Evolutionary conservation across 2,888 invertebrate genomes (phyloP), one percentile per base, ranked within the genome.

Genomic region (Tenodera sinensis): DNA sequence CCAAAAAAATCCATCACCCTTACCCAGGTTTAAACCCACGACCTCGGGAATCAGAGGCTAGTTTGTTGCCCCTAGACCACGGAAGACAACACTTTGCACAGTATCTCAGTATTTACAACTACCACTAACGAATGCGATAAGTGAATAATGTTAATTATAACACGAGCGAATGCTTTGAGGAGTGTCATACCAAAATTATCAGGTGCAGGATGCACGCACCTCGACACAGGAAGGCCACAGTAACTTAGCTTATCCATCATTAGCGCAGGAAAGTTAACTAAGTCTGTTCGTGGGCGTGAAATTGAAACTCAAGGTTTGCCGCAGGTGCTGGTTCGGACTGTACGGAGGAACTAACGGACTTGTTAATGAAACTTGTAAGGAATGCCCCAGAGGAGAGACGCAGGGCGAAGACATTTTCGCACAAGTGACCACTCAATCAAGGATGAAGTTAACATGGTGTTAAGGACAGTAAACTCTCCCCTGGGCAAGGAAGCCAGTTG

Each of bases 341-440:
- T 71, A 71, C 54, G 54, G 15, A 14, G 54, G 4, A 20, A 25
- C 54, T 71, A 71, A 71, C 54, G 54, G 54, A 71, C 54, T 71
- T 71, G 54, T 71, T 71, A 71, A 71, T 71, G 54, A 71, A 71
- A 71, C 54, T 71, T 85, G 85, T 86, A 83, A 87, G 87, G 87
- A 87, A 87, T 82, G 87, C 87, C 87, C 54, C 83, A 28, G n/a
- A 87, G 83, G 87, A 83, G 83, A 42, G 15, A 9, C 4, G 85
- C 27, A 83, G 87, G 25, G 54, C 20, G 54, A 71, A 83, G 83
- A 87, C 87, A 85, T 85, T 85, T 85, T 85, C 85, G 25, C 27
- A 28, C 83, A 87, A 87, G 87, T 87, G 87, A 87, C 87, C 87
- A 42, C 87, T 87, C 87, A 87, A 87, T 87, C 87, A 87, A 87